phyloP scores from a whole-genome alignment of 2,113 vertebrate genomes.

The Suricata suricatta region DNA sequence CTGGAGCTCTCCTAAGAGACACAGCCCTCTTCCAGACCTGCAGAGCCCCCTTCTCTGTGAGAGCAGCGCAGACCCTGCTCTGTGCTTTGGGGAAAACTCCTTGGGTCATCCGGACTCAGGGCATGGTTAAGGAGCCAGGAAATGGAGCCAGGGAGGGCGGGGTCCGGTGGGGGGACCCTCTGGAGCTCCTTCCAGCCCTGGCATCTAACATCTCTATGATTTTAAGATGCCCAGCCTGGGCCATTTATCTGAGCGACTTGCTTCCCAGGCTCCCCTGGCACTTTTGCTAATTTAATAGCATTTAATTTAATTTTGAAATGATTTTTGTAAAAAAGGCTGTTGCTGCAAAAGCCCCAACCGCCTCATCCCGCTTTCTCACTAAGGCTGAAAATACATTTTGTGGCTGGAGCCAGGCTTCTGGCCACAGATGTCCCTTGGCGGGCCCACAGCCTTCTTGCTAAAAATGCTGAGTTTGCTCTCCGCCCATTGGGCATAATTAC shows the following conservation, averaged over 20 bases:
- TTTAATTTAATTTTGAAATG: conserved; percentile 76
- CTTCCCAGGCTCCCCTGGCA: conserved; percentile 33
- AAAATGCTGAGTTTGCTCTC: conserved; percentile 48
- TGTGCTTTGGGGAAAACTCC: background rate
- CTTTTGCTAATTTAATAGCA: conserved; percentile 67
- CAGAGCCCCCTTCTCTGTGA: background rate
- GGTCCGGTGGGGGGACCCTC: accelerated
- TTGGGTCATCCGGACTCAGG: accelerated
- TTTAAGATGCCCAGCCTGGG: background rate
- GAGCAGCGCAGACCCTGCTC: accelerated
- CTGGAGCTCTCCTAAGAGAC: background rate
- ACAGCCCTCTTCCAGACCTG: background rate
- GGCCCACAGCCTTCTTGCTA: background rate
- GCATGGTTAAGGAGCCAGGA: background rate
- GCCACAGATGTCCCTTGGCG: background rate
- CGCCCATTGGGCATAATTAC: conserved; percentile 37
- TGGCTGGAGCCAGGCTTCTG: conserved; percentile 13
- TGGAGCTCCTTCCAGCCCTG: background rate
- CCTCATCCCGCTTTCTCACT: conserved; percentile 5
- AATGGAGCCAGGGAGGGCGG: too few relatives aligned
- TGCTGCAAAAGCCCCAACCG: background rate
- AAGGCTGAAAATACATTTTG: conserved; percentile 20
- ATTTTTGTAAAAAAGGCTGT: conserved; percentile 49
- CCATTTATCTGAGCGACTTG: conserved; percentile 20
- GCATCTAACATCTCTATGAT: background rate